Evolutionary conservation across 2,113 vertebrate species (phyloP).

Genomic region (Daubentonia madagascariensis): DNA sequence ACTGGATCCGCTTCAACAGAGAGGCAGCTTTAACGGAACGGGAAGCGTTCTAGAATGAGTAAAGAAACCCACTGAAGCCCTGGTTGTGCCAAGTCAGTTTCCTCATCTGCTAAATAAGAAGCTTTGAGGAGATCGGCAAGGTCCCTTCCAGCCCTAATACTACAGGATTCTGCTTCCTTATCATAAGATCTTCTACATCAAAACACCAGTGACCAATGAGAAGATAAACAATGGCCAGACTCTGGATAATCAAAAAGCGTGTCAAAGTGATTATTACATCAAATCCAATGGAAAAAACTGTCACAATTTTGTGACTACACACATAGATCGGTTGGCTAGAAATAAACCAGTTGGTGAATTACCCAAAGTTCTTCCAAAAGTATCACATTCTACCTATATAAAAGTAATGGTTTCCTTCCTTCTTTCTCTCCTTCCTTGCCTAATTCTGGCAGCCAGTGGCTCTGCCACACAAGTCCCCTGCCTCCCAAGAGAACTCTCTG

Average conservation of each 20-base stretch:
- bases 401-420: not conserved
- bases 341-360: not conserved
- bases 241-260: not conserved
- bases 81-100: not conserved
- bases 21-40: not conserved
- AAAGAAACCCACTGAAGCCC: not conserved
- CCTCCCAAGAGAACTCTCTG: not conserved
- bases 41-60: not conserved
- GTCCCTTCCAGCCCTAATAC: not conserved
- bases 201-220: not conserved
- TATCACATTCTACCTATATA: not conserved
- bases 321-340: not conserved
- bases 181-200: not conserved
- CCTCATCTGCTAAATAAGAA: not conserved
- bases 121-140: not conserved
- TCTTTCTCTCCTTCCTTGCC: not conserved
- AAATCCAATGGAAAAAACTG: not conserved
- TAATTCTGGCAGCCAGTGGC: not conserved
- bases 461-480: not conserved
- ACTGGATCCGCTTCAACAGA: not conserved
- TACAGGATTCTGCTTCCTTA: not conserved
- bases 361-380: not conserved
- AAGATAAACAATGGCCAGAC: not conserved
- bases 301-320: not conserved
- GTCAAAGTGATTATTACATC: not conserved